Conservation (phyloP, 2,113 vertebrate species). For the Isichthys henryi region DNA sequence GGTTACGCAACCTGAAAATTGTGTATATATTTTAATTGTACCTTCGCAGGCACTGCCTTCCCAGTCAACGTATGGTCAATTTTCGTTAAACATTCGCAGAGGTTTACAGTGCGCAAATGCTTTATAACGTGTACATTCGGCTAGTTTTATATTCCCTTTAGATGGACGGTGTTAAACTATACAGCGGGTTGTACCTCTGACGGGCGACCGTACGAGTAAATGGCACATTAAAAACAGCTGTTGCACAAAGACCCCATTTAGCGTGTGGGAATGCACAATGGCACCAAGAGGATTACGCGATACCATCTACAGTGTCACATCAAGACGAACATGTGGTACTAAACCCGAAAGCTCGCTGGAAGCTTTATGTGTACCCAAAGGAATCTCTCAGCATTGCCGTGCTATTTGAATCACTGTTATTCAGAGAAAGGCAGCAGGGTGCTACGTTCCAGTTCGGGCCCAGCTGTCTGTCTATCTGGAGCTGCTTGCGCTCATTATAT, state of each 20-base stretch:
- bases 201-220: not conserved
- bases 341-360: not conserved
- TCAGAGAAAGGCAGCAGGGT: not conserved
- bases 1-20: not conserved
- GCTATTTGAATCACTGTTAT: not conserved
- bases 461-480: not conserved
- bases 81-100: not conserved
- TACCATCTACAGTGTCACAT: not conserved
- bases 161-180: not conserved
- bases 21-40: not conserved
- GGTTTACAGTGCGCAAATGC: not conserved
- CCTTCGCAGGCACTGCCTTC: not conserved
- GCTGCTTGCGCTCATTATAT: not conserved
- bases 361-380: not conserved
- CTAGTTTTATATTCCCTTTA: not conserved
- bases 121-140: not conserved
- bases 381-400: not conserved
- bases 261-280: not conserved
- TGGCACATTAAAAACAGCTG: slow-evolving; percentile 5
- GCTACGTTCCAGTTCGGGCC: not conserved
- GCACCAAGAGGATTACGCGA: not conserved
- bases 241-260: not conserved
- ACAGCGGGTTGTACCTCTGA: not conserved
- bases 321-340: not conserved
- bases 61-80: not conserved